These are phyloP conservation scores for Aleiodes sp. DNA, from an alignment of 1,140 invertebrate genomes.

Conservation along the genomic window DNA sequence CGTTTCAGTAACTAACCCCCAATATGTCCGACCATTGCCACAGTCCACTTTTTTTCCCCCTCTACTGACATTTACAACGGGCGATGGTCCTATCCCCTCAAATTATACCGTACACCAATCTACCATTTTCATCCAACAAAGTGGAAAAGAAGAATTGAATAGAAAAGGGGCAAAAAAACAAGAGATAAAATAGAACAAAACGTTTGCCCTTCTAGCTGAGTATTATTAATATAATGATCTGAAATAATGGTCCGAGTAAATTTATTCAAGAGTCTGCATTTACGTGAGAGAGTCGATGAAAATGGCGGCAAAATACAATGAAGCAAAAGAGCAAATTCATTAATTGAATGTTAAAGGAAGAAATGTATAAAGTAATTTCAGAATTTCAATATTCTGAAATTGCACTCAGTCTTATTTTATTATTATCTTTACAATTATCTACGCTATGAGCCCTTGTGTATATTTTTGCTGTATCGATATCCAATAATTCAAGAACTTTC, in stretches of 20 bases:
- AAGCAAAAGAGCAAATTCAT: constrained; percentile 10
- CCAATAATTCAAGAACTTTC: too few relatives aligned
- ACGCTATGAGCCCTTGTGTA: too few relatives aligned
- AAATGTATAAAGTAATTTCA: too few relatives aligned
- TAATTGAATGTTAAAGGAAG: too few relatives aligned
- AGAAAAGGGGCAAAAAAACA: background rate
- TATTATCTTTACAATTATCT: too few relatives aligned
- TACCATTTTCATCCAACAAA: background rate
- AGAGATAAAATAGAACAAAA: background rate
- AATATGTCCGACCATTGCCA: constrained; percentile 16
- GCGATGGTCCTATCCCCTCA: too few relatives aligned
- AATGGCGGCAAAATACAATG: too few relatives aligned
- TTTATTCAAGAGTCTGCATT: constrained; percentile 11
- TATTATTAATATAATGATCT: constrained; percentile 1
- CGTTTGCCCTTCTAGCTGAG: background rate
- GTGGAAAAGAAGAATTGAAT: too few relatives aligned
- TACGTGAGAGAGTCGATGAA: too few relatives aligned
- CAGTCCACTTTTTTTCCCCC: constrained; percentile 15
- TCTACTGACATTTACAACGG: background rate
- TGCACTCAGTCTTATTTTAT: too few relatives aligned
- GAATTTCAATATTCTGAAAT: too few relatives aligned
- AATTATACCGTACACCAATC: constrained; percentile 6
- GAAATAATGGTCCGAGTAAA: background rate
- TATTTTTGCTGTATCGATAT: too few relatives aligned
- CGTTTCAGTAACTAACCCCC: constrained; percentile 29